Base-by-base conservation (phyloP, 2,797 vertebrate genomes). In the Dermochelys coriacea region DNA sequence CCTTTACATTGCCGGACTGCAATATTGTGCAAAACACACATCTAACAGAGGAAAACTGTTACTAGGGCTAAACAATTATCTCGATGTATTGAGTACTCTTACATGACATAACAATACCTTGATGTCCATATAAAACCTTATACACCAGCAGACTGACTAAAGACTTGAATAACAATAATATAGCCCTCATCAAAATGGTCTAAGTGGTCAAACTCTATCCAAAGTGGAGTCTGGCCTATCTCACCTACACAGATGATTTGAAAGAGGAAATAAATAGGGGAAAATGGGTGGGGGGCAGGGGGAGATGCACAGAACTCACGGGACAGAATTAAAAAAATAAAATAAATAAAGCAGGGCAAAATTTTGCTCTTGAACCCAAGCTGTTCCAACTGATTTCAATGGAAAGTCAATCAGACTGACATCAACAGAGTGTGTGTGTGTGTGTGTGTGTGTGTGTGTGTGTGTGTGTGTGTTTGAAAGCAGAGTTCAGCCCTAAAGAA, bases 171-270 rank as follows among this genome's bases (percentile, higher is more conserved):
- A 91, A 75, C 59, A 86, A 84, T 81, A n/a, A 83, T 64, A 93
- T 80, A 45, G 88, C 57, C 89, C 93, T 15, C 19, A 93, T 90
- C 91, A 90, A 78, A 95, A 71, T 71, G 87, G 80, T 87, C 80
- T 31, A 31, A 94, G 82, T 45, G 54, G 11, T 31, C 92, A 87
- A 87, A 55, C 85, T 93, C 45, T 5, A 4, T 80, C 68, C 87
- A 59, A 93, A 52, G 23, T n/a, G 84, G 84, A 90, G 45, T 12
- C 74, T 47, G 74, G 25, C 8, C 41, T 29, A 47, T 14, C 45
- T 47, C 19, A 71, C 2, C 37, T 87, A 29, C 45, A 49, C 9
- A 21, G 87, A 14, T 19, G 12, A 59, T 87, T 25, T 54, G 16
- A 85, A 88, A 89, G 51, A 52, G 3, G 55, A 41, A 93, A 34